These are phyloP conservation scores for Coreoperca whiteheadi DNA, from an alignment of 2,113 vertebrate species.

Conservation along the genomic window DNA sequence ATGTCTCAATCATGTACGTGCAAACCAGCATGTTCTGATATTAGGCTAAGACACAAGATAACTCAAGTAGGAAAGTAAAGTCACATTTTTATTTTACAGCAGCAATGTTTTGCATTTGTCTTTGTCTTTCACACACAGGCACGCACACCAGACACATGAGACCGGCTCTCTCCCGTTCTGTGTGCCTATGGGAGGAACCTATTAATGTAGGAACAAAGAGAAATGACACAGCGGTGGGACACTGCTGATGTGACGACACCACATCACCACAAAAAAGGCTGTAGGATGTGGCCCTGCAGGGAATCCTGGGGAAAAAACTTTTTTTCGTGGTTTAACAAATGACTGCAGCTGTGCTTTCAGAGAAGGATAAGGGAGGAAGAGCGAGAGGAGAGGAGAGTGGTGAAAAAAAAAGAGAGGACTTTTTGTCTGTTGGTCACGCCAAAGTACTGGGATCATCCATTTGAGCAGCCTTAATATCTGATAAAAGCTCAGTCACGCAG, in stretches of 20 bases:
- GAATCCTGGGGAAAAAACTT: constrained; percentile 64
- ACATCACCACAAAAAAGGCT: constrained; percentile 56
- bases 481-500: constrained; percentile 77
- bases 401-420: constrained; percentile 65
- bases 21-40: constrained; percentile 22
- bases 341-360: constrained; percentile 77
- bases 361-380: constrained; percentile 56
- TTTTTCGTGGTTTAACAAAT: constrained; percentile 67
- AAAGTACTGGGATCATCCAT: constrained; percentile 76
- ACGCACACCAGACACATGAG: constrained; percentile 28
- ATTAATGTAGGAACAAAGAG: constrained; percentile 67
- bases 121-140: constrained; percentile 15
- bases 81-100: constrained; percentile 39
- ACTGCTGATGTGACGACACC: constrained; percentile 53
- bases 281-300: constrained; percentile 65
- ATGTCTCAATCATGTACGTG: constrained; percentile 48
- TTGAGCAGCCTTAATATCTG: constrained; percentile 74
- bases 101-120: constrained; percentile 24
- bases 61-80: constrained; percentile 23
- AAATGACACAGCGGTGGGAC: constrained; percentile 36
- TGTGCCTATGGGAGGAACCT: constrained; percentile 44
- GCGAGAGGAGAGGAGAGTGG: constrained; percentile 37
- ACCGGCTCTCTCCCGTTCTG: constrained; percentile 24
- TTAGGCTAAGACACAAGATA: constrained; percentile 14
- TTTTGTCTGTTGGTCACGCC: constrained; percentile 75